Evolutionary conservation across 2,113 vertebrate genomes (phyloP).

Genomic region (Opisthocomus hoazin): DNA sequence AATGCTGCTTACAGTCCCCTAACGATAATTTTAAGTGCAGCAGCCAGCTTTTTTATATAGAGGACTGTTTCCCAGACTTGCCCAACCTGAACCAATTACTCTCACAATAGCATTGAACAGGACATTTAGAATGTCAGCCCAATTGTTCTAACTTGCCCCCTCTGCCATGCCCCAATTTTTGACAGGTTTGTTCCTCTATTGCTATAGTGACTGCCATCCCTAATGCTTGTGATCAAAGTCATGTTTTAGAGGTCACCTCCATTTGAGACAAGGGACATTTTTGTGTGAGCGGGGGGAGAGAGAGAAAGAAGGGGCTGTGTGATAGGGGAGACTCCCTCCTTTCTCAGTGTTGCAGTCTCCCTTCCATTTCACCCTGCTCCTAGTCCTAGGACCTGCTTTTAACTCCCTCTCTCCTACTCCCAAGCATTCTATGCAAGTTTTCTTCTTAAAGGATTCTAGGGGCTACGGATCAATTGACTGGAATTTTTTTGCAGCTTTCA

Average conservation of each 20-base stretch:
- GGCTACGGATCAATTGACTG: not conserved
- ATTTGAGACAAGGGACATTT: not conserved
- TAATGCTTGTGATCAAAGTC: slow-evolving; percentile 55
- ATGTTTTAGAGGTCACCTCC: slow-evolving; percentile 23
- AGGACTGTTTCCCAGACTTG: not conserved
- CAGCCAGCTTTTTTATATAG: not conserved
- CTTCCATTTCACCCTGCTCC: not conserved
- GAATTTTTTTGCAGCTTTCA: not conserved
- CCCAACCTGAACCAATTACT: slow-evolving; percentile 64
- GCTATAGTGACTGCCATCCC: slow-evolving; percentile 27
- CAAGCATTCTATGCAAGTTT: not conserved
- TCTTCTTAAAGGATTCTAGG: not conserved
- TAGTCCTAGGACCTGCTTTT: not conserved
- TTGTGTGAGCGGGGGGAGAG: not conserved
- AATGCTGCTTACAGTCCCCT: not conserved
- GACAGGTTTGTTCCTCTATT: slow-evolving; percentile 17
- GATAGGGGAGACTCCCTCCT: not conserved
- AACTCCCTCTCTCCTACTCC: not conserved
- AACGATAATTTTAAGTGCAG: not conserved
- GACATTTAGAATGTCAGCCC: slow-evolving; percentile 13
- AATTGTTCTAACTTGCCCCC: slow-evolving; percentile 26
- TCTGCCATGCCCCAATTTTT: slow-evolving; percentile 12
- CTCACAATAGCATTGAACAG: not conserved
- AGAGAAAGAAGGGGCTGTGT: not conserved
- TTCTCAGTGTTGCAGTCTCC: not conserved